Evolutionary conservation across 2,797 vertebrate species (phyloP).

Genomic region (Gila robusta): DNA sequence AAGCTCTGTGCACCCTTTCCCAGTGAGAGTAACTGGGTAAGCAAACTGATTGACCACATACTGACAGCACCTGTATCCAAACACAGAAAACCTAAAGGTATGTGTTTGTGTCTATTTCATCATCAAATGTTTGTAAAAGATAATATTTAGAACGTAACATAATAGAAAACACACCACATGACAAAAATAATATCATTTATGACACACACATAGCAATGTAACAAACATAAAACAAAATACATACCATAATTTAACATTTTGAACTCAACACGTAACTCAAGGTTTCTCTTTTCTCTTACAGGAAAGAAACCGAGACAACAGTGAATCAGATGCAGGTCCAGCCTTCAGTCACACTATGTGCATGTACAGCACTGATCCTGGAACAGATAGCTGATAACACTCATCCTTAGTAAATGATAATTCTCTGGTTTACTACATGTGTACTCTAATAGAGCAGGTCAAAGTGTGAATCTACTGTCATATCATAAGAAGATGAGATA

Average conservation of each 20-base stretch:
- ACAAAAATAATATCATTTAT: not conserved
- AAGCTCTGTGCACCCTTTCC: conserved; percentile 55
- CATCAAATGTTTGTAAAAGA: not conserved
- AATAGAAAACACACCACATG: not conserved
- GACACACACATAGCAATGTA: not conserved
- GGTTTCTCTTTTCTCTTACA: conserved; percentile 6
- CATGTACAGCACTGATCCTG: not conserved
- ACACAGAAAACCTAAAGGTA: conserved; percentile 6
- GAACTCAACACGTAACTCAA: not conserved
- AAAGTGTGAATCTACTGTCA: conserved; percentile 9
- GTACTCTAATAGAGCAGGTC: conserved; percentile 1
- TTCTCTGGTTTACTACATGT: not conserved
- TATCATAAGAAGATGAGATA: not conserved
- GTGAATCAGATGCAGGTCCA: conserved; percentile 15
- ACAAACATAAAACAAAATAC: not conserved
- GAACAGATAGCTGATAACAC: not conserved
- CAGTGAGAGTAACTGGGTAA: conserved; percentile 44
- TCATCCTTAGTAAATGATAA: not conserved
- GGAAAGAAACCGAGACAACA: not conserved
- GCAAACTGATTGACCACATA: conserved; percentile 39
- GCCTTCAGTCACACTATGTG: not conserved
- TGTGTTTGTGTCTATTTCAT: not conserved
- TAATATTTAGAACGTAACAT: not conserved
- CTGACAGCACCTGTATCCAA: not conserved
- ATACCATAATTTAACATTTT: not conserved